Evolutionary conservation across 2,797 vertebrate species (phyloP).

Genomic region (Cottoperca gobio): DNA sequence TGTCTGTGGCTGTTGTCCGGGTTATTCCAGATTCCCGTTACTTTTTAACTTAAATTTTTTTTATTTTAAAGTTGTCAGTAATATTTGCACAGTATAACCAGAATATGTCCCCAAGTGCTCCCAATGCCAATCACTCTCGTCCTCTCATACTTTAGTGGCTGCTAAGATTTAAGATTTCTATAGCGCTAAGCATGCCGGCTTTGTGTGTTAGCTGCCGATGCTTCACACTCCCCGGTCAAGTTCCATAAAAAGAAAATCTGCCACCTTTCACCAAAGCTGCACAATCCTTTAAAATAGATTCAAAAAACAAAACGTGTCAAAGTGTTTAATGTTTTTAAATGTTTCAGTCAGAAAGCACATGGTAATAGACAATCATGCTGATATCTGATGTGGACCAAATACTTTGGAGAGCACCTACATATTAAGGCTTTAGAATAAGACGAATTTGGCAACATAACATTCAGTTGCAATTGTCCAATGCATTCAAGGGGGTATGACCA

Average conservation of each 20-base stretch:
- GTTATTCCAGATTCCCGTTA: background rate
- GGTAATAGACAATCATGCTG: background rate
- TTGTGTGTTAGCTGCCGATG: background rate
- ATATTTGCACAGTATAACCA: background rate
- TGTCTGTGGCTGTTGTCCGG: background rate
- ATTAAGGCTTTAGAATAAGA: background rate
- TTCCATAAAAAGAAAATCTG: background rate
- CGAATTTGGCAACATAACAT: background rate
- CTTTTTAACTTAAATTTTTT: background rate
- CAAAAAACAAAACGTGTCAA: background rate
- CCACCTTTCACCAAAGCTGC: background rate
- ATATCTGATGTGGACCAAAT: background rate
- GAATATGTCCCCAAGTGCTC: background rate
- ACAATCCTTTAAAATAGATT: background rate
- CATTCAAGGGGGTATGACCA: background rate
- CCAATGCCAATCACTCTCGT: background rate
- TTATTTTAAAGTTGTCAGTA: background rate
- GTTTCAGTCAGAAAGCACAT: background rate
- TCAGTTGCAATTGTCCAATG: background rate
- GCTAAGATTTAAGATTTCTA: slow-evolving; percentile 6
- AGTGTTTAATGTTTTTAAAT: background rate
- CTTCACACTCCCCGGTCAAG: background rate
- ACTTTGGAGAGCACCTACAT: background rate
- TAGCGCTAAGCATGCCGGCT: background rate
- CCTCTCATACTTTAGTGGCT: background rate